Evolutionary conservation across 2,797 vertebrate genomes (phyloP).

Genomic region (Buceros bicornis): DNA sequence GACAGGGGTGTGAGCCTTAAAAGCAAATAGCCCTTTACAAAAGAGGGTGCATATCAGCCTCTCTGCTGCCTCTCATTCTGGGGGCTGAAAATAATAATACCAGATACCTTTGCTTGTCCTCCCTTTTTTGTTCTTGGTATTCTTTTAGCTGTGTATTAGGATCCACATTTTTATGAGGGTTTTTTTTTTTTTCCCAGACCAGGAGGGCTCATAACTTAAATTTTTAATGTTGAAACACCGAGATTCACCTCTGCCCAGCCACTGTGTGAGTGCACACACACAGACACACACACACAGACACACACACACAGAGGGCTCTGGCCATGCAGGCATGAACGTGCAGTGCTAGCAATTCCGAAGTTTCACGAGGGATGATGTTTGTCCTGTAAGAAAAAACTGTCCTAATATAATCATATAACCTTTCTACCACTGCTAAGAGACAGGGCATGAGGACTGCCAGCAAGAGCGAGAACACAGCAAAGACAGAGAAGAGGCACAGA

Average conservation of each 20-base stretch:
- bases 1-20: not conserved
- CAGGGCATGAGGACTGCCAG: not conserved
- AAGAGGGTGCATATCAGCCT: not conserved
- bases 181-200: not conserved
- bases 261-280: fast-evolving
- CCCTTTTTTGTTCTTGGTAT: not conserved
- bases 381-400: not conserved
- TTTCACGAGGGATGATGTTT: not conserved
- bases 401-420: not conserved
- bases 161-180: not conserved
- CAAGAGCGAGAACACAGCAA: not conserved
- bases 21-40: not conserved
- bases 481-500: not conserved
- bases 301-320: fast-evolving
- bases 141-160: not conserved
- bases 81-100: not conserved
- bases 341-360: not conserved
- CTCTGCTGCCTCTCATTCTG: not conserved
- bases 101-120: not conserved
- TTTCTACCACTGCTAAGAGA: not conserved
- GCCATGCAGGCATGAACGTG: not conserved
- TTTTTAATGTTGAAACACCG: not conserved
- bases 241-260: not conserved
- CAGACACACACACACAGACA: fast-evolving
- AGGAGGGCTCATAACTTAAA: not conserved